Conservation (phyloP, 92 coral and sea anemone genomes). For the Epizoanthus illoricatus region DNA sequence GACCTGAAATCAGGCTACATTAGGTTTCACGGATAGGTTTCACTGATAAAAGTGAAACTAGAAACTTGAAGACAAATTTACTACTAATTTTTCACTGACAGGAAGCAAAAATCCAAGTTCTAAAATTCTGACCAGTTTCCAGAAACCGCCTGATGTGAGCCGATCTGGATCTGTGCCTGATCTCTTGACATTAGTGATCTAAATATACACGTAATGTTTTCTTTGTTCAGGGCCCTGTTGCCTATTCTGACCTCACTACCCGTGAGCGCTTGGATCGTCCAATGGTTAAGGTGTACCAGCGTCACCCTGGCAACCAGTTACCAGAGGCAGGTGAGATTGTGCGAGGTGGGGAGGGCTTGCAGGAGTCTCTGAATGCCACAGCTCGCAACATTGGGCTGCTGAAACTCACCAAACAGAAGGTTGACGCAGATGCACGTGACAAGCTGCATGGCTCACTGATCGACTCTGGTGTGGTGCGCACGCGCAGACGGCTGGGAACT, state of each 20-base stretch:
- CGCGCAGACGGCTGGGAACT: slow-evolving; percentile 83
- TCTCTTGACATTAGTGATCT: too few species aligned
- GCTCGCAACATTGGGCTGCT: slow-evolving; percentile 94
- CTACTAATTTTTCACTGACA: too few species aligned
- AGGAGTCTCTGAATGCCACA: slow-evolving; percentile 92
- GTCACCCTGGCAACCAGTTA: slow-evolving; percentile 98
- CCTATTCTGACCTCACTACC: slow-evolving; percentile 96
- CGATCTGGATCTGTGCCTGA: too few species aligned
- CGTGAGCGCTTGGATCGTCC: slow-evolving; percentile 98
- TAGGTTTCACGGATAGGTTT: too few species aligned
- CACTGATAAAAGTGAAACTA: too few species aligned
- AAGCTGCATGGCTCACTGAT: slow-evolving; percentile 81
- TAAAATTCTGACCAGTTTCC: too few species aligned
- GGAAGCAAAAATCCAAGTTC: too few species aligned
- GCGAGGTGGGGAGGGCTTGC: slow-evolving; percentile 83
- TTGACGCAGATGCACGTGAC: slow-evolving; percentile 93
- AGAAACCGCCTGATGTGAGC: too few species aligned
- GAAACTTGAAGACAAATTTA: too few species aligned
- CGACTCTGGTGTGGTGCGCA: slow-evolving; percentile 87
- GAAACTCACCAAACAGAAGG: slow-evolving; percentile 78
- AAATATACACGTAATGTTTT: background rate
- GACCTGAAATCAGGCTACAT: too few species aligned
- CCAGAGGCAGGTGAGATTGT: slow-evolving; percentile 95
- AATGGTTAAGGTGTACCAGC: slow-evolving; percentile 78
- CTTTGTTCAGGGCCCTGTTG: slow-evolving; percentile 82